Evolutionary conservation across 1,140 invertebrate genomes (phyloP).

Genomic region (Oppia nitens): DNA sequence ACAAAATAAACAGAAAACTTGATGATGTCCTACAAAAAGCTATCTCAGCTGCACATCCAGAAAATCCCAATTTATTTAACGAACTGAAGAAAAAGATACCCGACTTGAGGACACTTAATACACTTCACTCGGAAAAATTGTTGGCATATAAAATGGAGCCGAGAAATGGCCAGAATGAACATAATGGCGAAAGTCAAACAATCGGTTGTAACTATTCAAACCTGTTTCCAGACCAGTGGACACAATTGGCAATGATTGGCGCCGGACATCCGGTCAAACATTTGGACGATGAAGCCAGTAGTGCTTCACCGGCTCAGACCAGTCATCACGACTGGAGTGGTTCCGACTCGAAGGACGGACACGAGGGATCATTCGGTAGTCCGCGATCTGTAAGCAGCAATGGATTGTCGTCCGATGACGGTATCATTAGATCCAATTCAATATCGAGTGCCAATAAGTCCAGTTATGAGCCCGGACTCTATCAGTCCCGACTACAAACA

Average conservation of each 20-base stretch:
- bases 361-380: slow-evolving; percentile 38
- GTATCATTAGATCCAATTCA: slow-evolving; percentile 48
- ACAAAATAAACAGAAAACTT: slow-evolving; percentile 74
- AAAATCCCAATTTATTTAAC: slow-evolving; percentile 48
- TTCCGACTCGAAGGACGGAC: slow-evolving; percentile 26
- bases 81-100: slow-evolving; percentile 85
- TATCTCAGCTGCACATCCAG: slow-evolving; percentile 51
- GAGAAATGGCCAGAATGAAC: slow-evolving; percentile 32
- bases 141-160: slow-evolving; percentile 72
- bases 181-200: slow-evolving; percentile 4
- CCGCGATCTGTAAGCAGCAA: slow-evolving; percentile 31
- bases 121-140: slow-evolving; percentile 85
- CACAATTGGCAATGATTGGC: not conserved
- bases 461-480: slow-evolving; percentile 5
- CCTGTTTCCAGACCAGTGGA: slow-evolving; percentile 9
- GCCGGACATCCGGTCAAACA: slow-evolving; percentile 1
- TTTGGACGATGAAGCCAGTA: slow-evolving; percentile 13
- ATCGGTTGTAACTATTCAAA: not conserved
- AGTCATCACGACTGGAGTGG: not conserved
- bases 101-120: slow-evolving; percentile 83
- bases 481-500: not conserved
- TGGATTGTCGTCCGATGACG: slow-evolving; percentile 43
- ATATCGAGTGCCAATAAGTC: slow-evolving; percentile 42
- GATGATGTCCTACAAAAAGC: slow-evolving; percentile 69
- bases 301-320: not conserved